Base-by-base conservation (phyloP, 2,113 vertebrate genomes). In the Toxostoma redivivum region DNA sequence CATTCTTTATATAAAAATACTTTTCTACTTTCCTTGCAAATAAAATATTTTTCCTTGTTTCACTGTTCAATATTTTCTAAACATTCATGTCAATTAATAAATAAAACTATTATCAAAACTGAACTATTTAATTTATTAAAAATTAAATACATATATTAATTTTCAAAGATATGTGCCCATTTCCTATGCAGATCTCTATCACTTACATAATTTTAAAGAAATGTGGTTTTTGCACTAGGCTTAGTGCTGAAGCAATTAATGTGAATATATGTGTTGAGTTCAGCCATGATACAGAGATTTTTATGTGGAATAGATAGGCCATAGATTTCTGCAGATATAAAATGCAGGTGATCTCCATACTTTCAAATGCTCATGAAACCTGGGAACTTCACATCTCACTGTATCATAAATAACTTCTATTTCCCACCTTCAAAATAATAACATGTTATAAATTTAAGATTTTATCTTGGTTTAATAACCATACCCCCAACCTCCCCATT, bases 321-420 rank as follows among this genome's bases (percentile, higher is more conserved):
- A 62, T 6, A 67, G 15, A 23, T 67, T 61, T 81, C 42, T 44
- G 25, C 37, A 93, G 73, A 69, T 45, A 45, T 8, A 37, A 73
- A 84, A 74, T 22, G 15, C 33, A 85, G 11, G 4, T 84, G 18
- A 54, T 87, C 21, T 65, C 50, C 40, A 70, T 19, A 24, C 7
- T 69, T 28, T 81, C n/a, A 81, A 84, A 54, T 37, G 12, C 15
- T 81, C 4, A 3, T 51, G 54, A 83, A 67, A 67, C 21, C 11
- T 77, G 25, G 17, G 19, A 6, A 70, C 3, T 22, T 1, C 20
- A 28, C 15, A 51, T 65, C 1, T 3, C n/a, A 45, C 38, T 1
- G 0, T 16, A 48, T 62, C 19, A 37, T 23, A 50, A 89, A 74
- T 54, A 61, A 24, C 9, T 81, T 76, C 33, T 19, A 73, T 38